Evolutionary conservation across 2,113 vertebrate species (phyloP).

Genomic region (Parus major): DNA sequence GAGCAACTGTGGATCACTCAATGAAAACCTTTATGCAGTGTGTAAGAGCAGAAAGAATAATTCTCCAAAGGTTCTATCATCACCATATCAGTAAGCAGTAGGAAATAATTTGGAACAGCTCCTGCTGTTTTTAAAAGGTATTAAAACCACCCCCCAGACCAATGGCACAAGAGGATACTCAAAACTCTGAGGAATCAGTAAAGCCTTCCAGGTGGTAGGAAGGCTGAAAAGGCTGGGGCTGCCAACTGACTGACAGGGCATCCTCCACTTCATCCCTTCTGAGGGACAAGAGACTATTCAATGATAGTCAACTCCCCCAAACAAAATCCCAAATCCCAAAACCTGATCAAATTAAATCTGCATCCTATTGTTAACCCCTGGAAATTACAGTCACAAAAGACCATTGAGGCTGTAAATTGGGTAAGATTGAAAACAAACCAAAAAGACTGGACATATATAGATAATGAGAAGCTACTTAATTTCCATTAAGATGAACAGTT

Average conservation of each 20-base stretch:
- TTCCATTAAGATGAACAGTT: not conserved
- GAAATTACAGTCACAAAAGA: not conserved
- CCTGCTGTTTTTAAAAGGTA: slow-evolving; percentile 41
- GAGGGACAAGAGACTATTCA: not conserved
- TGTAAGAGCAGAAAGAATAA: slow-evolving; percentile 20
- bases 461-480: not conserved
- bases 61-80: not conserved
- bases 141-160: not conserved
- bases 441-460: not conserved
- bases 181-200: not conserved
- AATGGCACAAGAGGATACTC: not conserved
- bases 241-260: not conserved
- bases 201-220: not conserved
- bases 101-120: slow-evolving; percentile 21
- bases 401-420: not conserved
- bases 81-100: not conserved
- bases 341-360: not conserved
- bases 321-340: not conserved
- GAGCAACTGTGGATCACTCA: not conserved
- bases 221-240: not conserved
- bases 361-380: not conserved
- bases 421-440: not conserved
- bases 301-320: not conserved
- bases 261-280: not conserved
- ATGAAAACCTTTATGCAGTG: slow-evolving; percentile 31